Conservation (phyloP, 2,888 invertebrate genomes). For the Temnothorax unifasciatus region DNA sequence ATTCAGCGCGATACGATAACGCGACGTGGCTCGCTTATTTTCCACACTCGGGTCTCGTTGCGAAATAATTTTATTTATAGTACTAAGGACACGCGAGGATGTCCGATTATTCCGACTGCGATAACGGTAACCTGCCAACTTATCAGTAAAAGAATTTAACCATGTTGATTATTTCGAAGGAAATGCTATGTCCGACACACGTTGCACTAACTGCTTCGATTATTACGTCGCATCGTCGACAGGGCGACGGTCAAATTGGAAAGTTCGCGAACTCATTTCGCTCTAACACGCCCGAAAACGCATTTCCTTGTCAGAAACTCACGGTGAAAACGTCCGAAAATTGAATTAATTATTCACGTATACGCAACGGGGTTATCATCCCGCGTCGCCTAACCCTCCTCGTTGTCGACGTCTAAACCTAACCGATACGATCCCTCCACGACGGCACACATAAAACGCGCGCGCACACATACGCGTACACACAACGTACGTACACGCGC, state of each 20-base stretch:
- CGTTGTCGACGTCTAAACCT: slow-evolving; percentile 52
- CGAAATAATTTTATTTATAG: slow-evolving; percentile 45
- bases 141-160: slow-evolving; percentile 43
- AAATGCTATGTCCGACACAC: neutral
- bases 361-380: slow-evolving; percentile 55
- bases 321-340: slow-evolving; percentile 46
- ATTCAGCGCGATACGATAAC: slow-evolving; percentile 17
- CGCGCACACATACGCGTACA: slow-evolving; percentile 40
- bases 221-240: neutral
- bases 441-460: neutral
- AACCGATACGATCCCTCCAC: slow-evolving; percentile 66
- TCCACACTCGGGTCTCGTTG: slow-evolving; percentile 15
- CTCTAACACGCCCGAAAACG: neutral
- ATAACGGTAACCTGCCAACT: slow-evolving; percentile 36
- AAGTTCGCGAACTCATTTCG: neutral
- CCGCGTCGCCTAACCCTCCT: slow-evolving; percentile 60
- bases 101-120: slow-evolving; percentile 50
- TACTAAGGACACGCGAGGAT: slow-evolving; percentile 18
- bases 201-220: neutral
- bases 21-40: slow-evolving; percentile 13
- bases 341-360: slow-evolving; percentile 74
- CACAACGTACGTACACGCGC: neutral
- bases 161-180: slow-evolving; percentile 21
- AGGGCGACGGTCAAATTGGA: neutral
- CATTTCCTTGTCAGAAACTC: slow-evolving; percentile 33